phyloP scores from a whole-genome alignment of 2,113 vertebrate genomes.

The Chloropsis hardwickii region DNA sequence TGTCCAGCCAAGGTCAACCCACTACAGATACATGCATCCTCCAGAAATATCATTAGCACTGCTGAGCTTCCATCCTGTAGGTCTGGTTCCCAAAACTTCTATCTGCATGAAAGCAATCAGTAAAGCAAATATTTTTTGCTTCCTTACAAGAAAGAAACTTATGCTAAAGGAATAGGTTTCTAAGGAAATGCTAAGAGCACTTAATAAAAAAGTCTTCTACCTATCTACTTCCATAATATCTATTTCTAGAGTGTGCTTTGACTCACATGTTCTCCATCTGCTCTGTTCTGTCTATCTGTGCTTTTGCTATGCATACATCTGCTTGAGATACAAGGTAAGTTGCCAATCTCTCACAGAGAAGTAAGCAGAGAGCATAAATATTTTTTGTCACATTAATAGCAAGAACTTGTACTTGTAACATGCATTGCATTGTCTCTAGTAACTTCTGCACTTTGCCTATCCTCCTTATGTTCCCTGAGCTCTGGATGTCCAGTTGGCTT shows the following conservation, averaged over 20 bases:
- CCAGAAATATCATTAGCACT: not conserved
- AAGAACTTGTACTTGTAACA: not conserved
- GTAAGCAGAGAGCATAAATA: not conserved
- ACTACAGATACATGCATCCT: not conserved
- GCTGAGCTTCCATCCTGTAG: not conserved
- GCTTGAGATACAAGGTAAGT: not conserved
- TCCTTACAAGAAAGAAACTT: not conserved
- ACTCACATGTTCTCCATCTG: constrained; percentile 40
- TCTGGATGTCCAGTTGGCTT: not conserved
- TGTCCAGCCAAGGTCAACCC: not conserved
- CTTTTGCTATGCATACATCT: not conserved
- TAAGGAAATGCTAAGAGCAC: not conserved
- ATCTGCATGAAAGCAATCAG: not conserved
- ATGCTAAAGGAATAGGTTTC: not conserved
- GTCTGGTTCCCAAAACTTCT: not conserved
- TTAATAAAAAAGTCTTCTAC: constrained; percentile 15
- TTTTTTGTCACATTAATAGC: not conserved
- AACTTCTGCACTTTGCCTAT: not conserved
- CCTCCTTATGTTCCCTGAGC: not conserved
- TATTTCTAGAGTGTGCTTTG: not conserved
- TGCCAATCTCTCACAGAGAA: not conserved
- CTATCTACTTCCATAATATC: not conserved
- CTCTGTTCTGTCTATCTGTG: not conserved
- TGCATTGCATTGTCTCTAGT: not conserved
- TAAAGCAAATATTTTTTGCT: not conserved